Base-by-base conservation (phyloP, 2,797 vertebrate species). In the Semaprochilodus insignis region DNA sequence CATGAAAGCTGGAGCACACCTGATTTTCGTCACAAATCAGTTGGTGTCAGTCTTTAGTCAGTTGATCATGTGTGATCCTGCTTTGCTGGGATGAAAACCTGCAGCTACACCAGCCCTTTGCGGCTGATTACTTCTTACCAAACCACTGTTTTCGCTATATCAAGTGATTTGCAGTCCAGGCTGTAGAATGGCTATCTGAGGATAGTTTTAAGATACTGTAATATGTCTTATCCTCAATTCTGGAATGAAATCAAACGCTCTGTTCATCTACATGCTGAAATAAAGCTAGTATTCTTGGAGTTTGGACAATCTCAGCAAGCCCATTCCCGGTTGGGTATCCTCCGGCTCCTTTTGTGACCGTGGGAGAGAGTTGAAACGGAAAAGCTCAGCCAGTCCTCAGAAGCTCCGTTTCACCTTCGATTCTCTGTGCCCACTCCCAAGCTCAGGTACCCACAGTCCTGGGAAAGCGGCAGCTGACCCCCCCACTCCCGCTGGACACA, bases 351-450 rank as follows among this genome's bases (percentile, higher is more conserved):
- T 82, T 85, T 87, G 82, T 82, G 71, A 85, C 66, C 69, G 84
- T 87, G 84, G 84, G 79, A 87, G 72, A 81, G 60, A 66, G 44
- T 55, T 83, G 75, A 81, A 83, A 81, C 36, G 57, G 69, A 80
- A 87, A 80, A 48, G 44, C 74, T 83, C 69, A 65, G 62, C 80
- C 80, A 77, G 52, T 72, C 80, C 74, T 80, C 83, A 83, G 74
- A 81, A 87, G 78, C 81, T 85, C 83, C 5, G 70, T 79, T 87
- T 87, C 83, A 78, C 79, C 55, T 81, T 60, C 16, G 27, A 85
- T 85, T 85, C 79, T 81, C 65, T 81, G 71, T 59, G n/a, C 78
- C 62, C 67, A 62, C 62, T 82, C 71, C 78, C 27, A 66, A 78
- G 66, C 79, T 85, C 74, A 81, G 85, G 81, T 82, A 73, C 77